A percentile compares a stretch with the other conserved stretches of the same genome.
These are phyloP conservation scores for Esox niger DNA, from an alignment of 2,113 vertebrate species.

Conservation along the genomic window DNA sequence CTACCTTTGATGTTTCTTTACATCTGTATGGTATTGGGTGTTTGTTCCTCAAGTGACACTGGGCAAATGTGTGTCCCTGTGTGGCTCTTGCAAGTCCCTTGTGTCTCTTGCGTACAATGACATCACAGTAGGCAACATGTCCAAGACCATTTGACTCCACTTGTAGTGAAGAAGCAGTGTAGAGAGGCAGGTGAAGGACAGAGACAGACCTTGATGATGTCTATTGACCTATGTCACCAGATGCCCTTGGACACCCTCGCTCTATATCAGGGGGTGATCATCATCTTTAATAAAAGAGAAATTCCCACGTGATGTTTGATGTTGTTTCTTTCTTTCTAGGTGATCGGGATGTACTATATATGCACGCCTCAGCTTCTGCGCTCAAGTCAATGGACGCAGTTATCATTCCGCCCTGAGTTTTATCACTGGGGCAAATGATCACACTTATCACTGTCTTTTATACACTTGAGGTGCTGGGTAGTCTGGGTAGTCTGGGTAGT, in stretches of 20 bases:
- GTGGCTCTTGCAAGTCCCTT: slow-evolving; percentile 30
- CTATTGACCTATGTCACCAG: slow-evolving; percentile 53
- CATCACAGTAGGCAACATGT: slow-evolving; percentile 38
- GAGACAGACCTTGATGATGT: slow-evolving; percentile 47
- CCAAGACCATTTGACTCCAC: slow-evolving; percentile 44
- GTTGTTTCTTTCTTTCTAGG: too few relatives aligned
- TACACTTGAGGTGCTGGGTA: too few relatives aligned
- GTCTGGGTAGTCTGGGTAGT: too few relatives aligned
- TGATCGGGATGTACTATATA: too few relatives aligned
- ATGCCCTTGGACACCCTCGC: slow-evolving; percentile 60
- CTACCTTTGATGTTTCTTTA: slow-evolving; percentile 54
- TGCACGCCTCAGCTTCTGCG: too few relatives aligned
- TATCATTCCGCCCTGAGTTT: too few relatives aligned
- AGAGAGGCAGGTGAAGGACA: slow-evolving; percentile 16
- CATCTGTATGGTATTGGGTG: slow-evolving; percentile 42
- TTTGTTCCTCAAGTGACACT: slow-evolving; percentile 45
- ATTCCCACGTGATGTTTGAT: too few relatives aligned
- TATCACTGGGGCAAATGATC: too few relatives aligned
- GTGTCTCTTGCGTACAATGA: slow-evolving; percentile 21
- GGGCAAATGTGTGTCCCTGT: slow-evolving; percentile 27
- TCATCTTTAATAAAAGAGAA: slow-evolving; percentile 83
- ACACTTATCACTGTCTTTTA: too few relatives aligned
- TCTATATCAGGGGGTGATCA: slow-evolving; percentile 63
- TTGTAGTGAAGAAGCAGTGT: slow-evolving; percentile 49
- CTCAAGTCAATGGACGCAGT: too few relatives aligned